Evolutionary conservation across 2,797 vertebrate genomes (phyloP).

Genomic region (Sebastolobus altivelis): DNA sequence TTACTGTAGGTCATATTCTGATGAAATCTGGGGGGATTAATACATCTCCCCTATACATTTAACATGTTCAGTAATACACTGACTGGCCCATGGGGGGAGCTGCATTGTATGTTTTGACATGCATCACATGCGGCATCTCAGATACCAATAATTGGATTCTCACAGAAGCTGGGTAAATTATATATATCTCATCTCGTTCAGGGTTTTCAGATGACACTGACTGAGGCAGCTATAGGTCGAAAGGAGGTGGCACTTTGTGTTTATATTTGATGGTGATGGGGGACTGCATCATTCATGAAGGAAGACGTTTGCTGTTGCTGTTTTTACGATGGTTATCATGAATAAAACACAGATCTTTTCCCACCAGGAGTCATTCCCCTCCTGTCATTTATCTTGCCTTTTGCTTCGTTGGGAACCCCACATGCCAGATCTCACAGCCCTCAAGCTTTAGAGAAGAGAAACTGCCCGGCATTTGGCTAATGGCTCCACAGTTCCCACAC

Average conservation of each 20-base stretch:
- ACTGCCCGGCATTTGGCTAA: slow-evolving; percentile 52
- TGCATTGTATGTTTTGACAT: slow-evolving; percentile 16
- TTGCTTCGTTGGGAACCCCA: slow-evolving; percentile 27
- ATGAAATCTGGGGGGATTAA: neutral
- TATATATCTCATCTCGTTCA: neutral
- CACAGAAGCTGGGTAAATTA: slow-evolving; percentile 17
- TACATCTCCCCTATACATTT: neutral
- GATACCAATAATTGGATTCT: slow-evolving; percentile 36
- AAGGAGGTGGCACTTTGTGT: neutral
- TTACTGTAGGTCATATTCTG: slow-evolving; percentile 2
- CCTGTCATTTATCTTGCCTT: slow-evolving; percentile 46
- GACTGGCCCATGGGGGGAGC: slow-evolving; percentile 5
- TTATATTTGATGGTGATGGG: neutral
- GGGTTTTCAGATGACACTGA: neutral
- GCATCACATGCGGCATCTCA: slow-evolving; percentile 10
- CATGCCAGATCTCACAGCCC: slow-evolving; percentile 35
- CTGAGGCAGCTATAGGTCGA: neutral
- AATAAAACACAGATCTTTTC: slow-evolving; percentile 22
- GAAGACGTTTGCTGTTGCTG: slow-evolving; percentile 1
- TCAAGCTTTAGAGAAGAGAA: slow-evolving; percentile 38
- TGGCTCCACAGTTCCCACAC: slow-evolving; percentile 53
- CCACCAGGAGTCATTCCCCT: slow-evolving; percentile 24
- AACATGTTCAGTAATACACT: slow-evolving; percentile 4
- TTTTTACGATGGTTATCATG: neutral
- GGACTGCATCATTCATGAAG: neutral